Evolutionary conservation across 2,888 invertebrate genomes (phyloP), one percentile per base, ranked within the genome.

Genomic region (Torymus texanus): DNA sequence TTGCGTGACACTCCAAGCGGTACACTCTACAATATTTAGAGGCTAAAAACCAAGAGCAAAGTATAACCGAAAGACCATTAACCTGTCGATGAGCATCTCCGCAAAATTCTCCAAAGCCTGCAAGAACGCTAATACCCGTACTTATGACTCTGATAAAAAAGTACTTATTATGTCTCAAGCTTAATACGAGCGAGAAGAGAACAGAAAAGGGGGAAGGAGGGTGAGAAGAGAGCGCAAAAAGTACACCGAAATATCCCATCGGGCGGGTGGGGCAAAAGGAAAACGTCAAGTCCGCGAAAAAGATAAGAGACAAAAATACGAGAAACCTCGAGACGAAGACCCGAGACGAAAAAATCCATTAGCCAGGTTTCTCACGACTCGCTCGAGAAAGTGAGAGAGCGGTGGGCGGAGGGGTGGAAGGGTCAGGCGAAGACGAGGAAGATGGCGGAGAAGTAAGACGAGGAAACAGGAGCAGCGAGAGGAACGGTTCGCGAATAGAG

Each of bases 331-430:
- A 66, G 66, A 66, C 21, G 62, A 59, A 12, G 62, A n/a, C 24
- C 55, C 67, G 59, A 79, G 59, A 73, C 66, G 62, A 79, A 79
- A 79, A 79, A 79, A 79, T 79, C 79, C 71, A 75, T 79, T 79
- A 75, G 75, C 66, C 14, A 71, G 79, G 79, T 74, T 78, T 78
- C 78, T 74, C 74, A 29, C 66, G 72, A 71, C 29, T 55, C 59
- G 21, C 61, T 73, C 72, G n/a, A 61, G 66, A 72, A 55, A 21
- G 41, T 41, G 41, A 63, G 29, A 55, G 21, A 63, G 29, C 12
- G 14, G 29, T 12, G 53, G 16, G 16, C 13, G 21, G 50, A n/a
- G 14, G 16, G 8, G 56, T 11, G 55, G 58, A 29, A 29, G 12
- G 21, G 21, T 21, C 21, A 50, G 62, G 63, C 12, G 21, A 61